Base-by-base conservation (phyloP, 2,888 invertebrate species). In the Bombylius major region DNA sequence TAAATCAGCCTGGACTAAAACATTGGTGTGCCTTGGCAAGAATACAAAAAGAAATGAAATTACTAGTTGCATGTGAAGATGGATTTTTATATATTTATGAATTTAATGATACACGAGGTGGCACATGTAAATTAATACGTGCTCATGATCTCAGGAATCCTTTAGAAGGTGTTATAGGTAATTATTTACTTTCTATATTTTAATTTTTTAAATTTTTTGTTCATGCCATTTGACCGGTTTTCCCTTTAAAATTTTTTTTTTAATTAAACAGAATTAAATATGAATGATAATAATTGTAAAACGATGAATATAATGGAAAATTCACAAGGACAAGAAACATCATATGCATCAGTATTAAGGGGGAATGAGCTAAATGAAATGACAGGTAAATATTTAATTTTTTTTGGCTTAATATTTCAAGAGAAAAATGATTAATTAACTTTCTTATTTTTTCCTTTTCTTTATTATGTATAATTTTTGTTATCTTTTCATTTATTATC, bases 321-420 rank as follows among this genome's bases (percentile, higher is more conserved):
- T 61, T 67, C 69, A 0, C 69, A 69, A 46, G 7, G 9, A 58
- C 61, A 66, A 34, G 72, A 71, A 54, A 68, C 68, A 45, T 71
- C 88, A 80, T 92, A 92, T 84, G 90, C 91, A 76, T 87, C 88
- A 78, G 88, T 89, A 77, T 82, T 92, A 78, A 87, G 88, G 77
- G 90, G 90, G 76, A 84, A 86, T 69, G 84, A 85, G 53, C n/a
- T 33, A 56, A 82, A 82, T 79, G 78, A 79, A 79, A 86, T 90
- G 86, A 86, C 90, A 88, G 91, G 91, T 91, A 86, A 52, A 36
- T 50, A 64, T 62, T 59, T 57, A 32, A 50, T 32, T 50, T 44
- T 31, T 14, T 47, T 14, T 36, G 44, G 4, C 47, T 32, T 46
- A 36, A 34, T 47, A 51, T 58, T 33, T 54, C 23, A 52, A 8